Conservation (phyloP, 2,113 vertebrate genomes). For the Peromyscus polionotus region DNA sequence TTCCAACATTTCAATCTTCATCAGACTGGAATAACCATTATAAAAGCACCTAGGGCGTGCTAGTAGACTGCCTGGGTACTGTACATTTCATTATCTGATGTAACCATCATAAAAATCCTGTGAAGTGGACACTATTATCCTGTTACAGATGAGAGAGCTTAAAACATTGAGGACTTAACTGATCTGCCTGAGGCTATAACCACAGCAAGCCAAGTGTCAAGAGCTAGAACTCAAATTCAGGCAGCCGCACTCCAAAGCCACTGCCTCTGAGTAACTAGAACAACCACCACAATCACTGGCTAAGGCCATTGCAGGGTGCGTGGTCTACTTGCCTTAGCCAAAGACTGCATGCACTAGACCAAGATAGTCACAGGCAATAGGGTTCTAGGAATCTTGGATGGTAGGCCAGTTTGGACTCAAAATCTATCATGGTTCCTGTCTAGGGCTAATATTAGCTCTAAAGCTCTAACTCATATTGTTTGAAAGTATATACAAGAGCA, state of each 20-base stretch:
- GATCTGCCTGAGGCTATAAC: constrained; percentile 13
- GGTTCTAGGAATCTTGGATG: constrained; percentile 47
- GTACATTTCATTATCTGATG: constrained; percentile 47
- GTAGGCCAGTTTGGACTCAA: neutral
- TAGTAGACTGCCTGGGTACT: neutral
- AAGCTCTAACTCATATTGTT: neutral
- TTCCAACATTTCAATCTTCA: constrained; percentile 23
- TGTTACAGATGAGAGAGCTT: constrained; percentile 40
- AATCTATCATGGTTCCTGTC: neutral
- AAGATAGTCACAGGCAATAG: neutral
- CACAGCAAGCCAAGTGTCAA: constrained; percentile 39
- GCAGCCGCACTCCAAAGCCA: neutral
- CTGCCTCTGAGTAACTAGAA: neutral
- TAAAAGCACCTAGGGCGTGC: constrained; percentile 31
- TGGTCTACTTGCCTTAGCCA: neutral
- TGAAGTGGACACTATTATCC: neutral
- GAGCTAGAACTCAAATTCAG: constrained; percentile 22
- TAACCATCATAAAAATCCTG: constrained; percentile 29
- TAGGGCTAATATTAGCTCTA: constrained; percentile 40
- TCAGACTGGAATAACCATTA: neutral
- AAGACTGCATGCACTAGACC: neutral
- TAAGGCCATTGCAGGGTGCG: neutral
- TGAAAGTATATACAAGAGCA: constrained; percentile 34
- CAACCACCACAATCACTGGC: neutral
- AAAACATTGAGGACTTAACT: neutral